A percentile compares a stretch with the other conserved stretches of the same genome.
These are phyloP conservation scores for Lagria hirta DNA, from an alignment of 2,888 invertebrate species.

Conservation along the genomic window DNA sequence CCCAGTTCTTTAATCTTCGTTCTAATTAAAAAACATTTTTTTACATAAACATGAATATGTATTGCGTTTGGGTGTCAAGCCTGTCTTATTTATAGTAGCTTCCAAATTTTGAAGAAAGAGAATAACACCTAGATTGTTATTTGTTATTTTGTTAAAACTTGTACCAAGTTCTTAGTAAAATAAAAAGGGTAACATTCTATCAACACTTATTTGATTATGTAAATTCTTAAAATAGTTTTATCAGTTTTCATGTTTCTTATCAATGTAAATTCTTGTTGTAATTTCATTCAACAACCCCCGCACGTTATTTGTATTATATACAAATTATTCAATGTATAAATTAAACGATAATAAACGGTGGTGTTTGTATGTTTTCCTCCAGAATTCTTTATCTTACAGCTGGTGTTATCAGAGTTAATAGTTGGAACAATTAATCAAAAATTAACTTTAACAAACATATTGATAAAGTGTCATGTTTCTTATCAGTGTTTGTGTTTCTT, in stretches of 20 bases:
- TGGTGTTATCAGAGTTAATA: not conserved
- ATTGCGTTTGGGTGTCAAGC: too few relatives aligned
- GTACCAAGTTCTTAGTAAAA: not conserved
- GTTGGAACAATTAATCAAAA: slow-evolving; percentile 24
- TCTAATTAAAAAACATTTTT: too few relatives aligned
- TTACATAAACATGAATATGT: too few relatives aligned
- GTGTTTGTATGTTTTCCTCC: slow-evolving; percentile 5
- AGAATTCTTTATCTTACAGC: slow-evolving; percentile 17
- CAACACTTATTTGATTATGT: slow-evolving; percentile 16
- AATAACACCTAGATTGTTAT: too few relatives aligned
- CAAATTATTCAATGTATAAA: slow-evolving; percentile 15
- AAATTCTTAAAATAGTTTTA: slow-evolving; percentile 16
- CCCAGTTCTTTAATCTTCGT: too few relatives aligned
- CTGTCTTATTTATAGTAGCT: too few relatives aligned
- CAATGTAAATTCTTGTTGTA: slow-evolving; percentile 14
- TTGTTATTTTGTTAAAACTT: too few relatives aligned
- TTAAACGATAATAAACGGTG: slow-evolving; percentile 7
- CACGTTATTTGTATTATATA: slow-evolving; percentile 7
- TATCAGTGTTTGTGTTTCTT: slow-evolving; percentile 38
- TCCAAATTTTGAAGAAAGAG: too few relatives aligned
- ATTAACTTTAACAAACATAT: slow-evolving; percentile 24
- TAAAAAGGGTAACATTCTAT: slow-evolving; percentile 2
- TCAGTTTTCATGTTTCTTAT: slow-evolving; percentile 18
- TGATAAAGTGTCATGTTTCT: slow-evolving; percentile 29
- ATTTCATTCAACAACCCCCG: slow-evolving; percentile 15